Evolutionary conservation across 2,888 invertebrate genomes (phyloP).

Genomic region (Pseudoips prasinana): DNA sequence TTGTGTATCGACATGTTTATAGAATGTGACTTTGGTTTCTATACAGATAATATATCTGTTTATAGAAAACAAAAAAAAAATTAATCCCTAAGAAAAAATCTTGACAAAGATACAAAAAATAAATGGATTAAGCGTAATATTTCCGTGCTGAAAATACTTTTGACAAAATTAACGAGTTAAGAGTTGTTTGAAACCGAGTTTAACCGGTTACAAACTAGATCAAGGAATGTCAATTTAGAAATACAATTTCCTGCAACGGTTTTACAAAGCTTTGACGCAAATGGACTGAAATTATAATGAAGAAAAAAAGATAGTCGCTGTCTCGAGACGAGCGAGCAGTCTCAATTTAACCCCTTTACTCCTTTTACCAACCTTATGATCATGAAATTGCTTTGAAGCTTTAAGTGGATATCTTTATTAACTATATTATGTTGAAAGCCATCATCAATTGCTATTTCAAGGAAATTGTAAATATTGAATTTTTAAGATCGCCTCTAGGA

Average conservation of each 20-base stretch:
- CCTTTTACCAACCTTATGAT: conserved; percentile 45
- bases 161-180: conserved; percentile 17
- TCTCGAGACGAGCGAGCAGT: conserved; percentile 27
- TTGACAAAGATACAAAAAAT: conserved; percentile 8
- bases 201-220: conserved; percentile 21
- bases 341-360: conserved; percentile 39
- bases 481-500: too few species aligned
- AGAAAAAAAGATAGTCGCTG: conserved; percentile 39
- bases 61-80: too few species aligned
- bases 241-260: conserved; percentile 39
- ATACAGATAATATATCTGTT: not conserved
- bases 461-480: too few species aligned
- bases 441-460: too few species aligned
- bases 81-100: too few species aligned
- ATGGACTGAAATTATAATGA: conserved; percentile 56
- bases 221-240: conserved; percentile 21
- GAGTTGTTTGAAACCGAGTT: conserved; percentile 18
- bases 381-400: conserved; percentile 42
- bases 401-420: conserved; percentile 19
- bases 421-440: too few species aligned
- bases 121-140: conserved; percentile 10
- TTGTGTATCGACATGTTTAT: too few species aligned
- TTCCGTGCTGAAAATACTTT: conserved; percentile 9
- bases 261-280: conserved; percentile 41
- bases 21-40: not conserved